Evolutionary conservation across 2,888 invertebrate species (phyloP).

Genomic region (Hirtodrosophila histrioides): DNA sequence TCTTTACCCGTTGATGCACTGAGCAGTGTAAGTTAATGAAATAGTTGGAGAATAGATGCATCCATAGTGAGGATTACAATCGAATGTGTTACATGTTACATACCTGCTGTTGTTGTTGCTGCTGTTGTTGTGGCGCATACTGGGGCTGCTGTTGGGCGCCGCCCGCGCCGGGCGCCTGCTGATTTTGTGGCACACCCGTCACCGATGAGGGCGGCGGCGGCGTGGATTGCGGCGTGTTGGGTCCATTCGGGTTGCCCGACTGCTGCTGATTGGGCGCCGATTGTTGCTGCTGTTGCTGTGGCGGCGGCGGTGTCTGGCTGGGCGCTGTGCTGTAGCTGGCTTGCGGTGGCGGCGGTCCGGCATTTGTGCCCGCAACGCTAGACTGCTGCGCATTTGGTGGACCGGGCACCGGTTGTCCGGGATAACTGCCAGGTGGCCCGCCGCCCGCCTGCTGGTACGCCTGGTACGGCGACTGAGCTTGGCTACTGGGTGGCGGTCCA

Average conservation of each 20-base stretch:
- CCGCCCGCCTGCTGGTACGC: constrained; percentile 82
- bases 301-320: constrained; percentile 83
- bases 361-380: constrained; percentile 68
- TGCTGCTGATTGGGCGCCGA: constrained; percentile 82
- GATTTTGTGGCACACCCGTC: constrained; percentile 60
- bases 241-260: constrained; percentile 75
- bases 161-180: constrained; percentile 48
- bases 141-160: constrained; percentile 58
- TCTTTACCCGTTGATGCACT: too few species aligned
- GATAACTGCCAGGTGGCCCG: constrained; percentile 75
- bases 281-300: constrained; percentile 69
- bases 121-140: constrained; percentile 65
- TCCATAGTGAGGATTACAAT: too few species aligned
- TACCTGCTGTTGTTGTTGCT: constrained; percentile 36
- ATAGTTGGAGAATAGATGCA: too few species aligned
- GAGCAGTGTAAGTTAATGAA: too few species aligned
- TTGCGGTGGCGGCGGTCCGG: constrained; percentile 72
- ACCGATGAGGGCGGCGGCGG: constrained; percentile 66
- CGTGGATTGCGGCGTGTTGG: constrained; percentile 76
- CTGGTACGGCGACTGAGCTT: constrained; percentile 84
- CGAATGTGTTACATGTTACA: too few species aligned
- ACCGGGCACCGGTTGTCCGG: constrained; percentile 71
- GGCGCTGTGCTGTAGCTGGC: constrained; percentile 85
- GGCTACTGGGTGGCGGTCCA: constrained; percentile 81
- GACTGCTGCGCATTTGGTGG: constrained; percentile 73